phyloP scores from a whole-genome alignment of 2,113 vertebrate genomes.

The Aegotheles bennettii region DNA sequence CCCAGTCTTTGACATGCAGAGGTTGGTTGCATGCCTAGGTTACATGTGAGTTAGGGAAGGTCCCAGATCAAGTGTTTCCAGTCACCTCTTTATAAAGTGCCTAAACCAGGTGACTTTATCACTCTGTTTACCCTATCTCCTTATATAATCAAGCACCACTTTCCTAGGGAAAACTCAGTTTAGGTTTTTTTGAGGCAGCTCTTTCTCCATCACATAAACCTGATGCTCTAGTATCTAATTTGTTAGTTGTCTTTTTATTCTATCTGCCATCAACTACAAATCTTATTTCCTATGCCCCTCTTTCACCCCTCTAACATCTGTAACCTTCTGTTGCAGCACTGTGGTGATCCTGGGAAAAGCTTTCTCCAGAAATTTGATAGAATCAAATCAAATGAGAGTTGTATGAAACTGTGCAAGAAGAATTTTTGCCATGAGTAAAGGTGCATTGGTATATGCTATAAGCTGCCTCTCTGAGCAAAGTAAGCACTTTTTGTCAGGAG shows the following conservation, averaged over 20 bases:
- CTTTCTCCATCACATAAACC: background rate
- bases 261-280: background rate
- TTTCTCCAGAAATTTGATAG: background rate
- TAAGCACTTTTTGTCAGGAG: background rate
- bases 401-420: background rate
- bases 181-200: background rate
- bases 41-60: background rate
- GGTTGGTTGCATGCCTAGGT: background rate
- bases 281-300: background rate
- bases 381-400: background rate
- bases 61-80: background rate
- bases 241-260: background rate
- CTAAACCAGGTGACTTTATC: background rate
- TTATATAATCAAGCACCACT: background rate
- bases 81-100: background rate
- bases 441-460: background rate
- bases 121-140: background rate
- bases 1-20: background rate
- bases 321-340: background rate
- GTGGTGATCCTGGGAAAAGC: background rate
- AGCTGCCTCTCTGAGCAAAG: background rate
- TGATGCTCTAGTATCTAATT: background rate
- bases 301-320: background rate
- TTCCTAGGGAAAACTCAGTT: background rate
- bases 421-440: background rate